phyloP scores from a whole-genome alignment of 1,140 invertebrate species.

The Tenebrio molitor region DNA sequence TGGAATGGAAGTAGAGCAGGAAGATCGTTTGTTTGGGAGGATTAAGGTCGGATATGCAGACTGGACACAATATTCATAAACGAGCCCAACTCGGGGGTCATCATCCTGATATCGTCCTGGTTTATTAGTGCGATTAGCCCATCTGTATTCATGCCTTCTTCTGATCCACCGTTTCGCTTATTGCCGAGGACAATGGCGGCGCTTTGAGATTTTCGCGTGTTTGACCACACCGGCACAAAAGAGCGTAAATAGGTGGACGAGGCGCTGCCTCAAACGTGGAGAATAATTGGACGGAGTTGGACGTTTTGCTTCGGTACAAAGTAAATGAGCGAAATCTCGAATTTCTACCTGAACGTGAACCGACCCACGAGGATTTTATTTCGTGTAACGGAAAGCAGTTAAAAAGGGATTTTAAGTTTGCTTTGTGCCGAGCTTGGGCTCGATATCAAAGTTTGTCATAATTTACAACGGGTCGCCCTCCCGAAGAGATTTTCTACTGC shows the following conservation, averaged over 20 bases:
- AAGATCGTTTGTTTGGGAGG: conserved; percentile 37
- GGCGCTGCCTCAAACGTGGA: conserved; percentile 2
- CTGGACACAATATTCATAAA: conserved; percentile 40
- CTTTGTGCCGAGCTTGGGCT: not conserved
- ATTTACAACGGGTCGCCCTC: not conserved
- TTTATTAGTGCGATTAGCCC: conserved; percentile 33
- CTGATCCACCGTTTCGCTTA: conserved; percentile 4
- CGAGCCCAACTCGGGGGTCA: conserved; percentile 19
- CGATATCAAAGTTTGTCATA: not conserved
- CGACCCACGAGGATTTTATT: conserved; percentile 1
- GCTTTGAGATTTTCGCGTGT: conserved; percentile 4
- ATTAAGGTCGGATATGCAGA: conserved; percentile 37
- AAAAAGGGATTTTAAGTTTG: conserved; percentile 7
- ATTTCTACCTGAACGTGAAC: not conserved
- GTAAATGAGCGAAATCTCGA: conserved; percentile 7
- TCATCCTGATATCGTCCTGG: conserved; percentile 29
- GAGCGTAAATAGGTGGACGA: conserved; percentile 22
- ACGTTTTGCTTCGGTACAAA: not conserved
- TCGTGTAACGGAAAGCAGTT: not conserved
- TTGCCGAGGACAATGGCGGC: conserved; percentile 1
- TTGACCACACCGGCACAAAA: conserved; percentile 22
- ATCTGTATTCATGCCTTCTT: conserved; percentile 35
- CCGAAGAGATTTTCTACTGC: too few species aligned
- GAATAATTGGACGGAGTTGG: conserved; percentile 10
- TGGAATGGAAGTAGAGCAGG: conserved; percentile 32